A percentile compares a stretch with the other conserved stretches of the same genome.
phyloP scores from a whole-genome alignment of 2,797 vertebrate genomes.

The Nasua narica region DNA sequence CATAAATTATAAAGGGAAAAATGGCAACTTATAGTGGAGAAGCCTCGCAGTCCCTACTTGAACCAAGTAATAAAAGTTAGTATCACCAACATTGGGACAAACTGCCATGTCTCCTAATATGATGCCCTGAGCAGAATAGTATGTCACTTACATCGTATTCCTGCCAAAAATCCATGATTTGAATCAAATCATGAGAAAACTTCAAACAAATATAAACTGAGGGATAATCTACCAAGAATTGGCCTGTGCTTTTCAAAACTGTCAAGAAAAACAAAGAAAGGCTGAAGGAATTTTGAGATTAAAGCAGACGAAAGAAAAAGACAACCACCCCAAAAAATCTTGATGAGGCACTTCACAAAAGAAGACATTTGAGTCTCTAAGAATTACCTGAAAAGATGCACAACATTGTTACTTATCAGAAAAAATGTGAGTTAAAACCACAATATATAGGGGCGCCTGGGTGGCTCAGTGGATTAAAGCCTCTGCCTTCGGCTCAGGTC shows the following conservation, averaged over 20 bases:
- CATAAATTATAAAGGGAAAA: not conserved
- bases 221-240: not conserved
- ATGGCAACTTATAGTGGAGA: not conserved
- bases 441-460: too few relatives aligned
- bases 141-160: not conserved
- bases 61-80: not conserved
- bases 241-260: not conserved
- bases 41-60: not conserved
- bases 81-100: not conserved
- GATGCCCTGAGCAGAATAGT: not conserved
- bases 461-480: too few relatives aligned
- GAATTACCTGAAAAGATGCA: not conserved
- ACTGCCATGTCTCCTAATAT: not conserved
- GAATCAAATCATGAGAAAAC: not conserved
- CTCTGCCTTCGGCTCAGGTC: too few relatives aligned
- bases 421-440: conserved; percentile 3
- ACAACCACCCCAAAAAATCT: not conserved
- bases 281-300: not conserved
- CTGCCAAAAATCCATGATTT: not conserved
- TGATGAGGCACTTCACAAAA: not conserved
- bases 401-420: not conserved
- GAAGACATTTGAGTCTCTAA: not conserved
- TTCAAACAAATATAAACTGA: not conserved
- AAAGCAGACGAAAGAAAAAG: conserved; percentile 17
- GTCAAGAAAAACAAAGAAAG: not conserved